Base-by-base conservation (phyloP, 2,113 vertebrate genomes). In the Eptesicus fuscus region DNA sequence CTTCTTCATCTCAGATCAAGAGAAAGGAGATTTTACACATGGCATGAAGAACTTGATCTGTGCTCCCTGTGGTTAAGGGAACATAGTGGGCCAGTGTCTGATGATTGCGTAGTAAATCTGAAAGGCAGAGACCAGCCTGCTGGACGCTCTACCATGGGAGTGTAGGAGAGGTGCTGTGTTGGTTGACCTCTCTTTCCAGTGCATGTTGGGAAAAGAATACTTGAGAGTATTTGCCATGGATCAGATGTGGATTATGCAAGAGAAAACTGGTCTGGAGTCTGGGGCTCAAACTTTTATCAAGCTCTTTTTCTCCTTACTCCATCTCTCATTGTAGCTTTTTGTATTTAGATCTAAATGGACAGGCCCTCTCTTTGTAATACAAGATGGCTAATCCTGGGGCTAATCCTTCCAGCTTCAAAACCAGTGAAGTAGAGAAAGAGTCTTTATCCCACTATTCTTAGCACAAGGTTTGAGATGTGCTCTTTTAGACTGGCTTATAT, bases 1-100 rank as follows among this genome's bases (percentile, higher is more conserved):
- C 44, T 76, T 88, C 61, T 90, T 94, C 71, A 74, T 92, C 63
- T 76, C 77, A 88, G 73, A 51, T 84, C 67, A 91, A 76, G 71
- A 91, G 35, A 90, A 61, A 91, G 61, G 44, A 88, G 49, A 85
- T 61, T 93, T 95, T 93, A 87, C 78, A 88, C 30, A 51, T 91
- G 86, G 20, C 49, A 42, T 20, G 40, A 12, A 63, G 77, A 90
- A 90, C 67, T 80, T 84, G 70, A 65, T 88, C 44, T 82, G 44
- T 84, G 77, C 56, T 42, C 16, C 65, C n/a, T 80, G 77, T 94
- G 67, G 82, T 80, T 92, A 88, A 88, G 56, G 16, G 20, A 69
- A 92, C 22, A 83, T 47, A 22, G n/a, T 89, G 53, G 80, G 61
- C 70, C 69, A 70, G 30, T 69, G 9, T 74, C 71, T 76, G 77